These are phyloP conservation scores for Cheilosia impressa DNA, from an alignment of 2,888 invertebrate species.

Conservation along the genomic window DNA sequence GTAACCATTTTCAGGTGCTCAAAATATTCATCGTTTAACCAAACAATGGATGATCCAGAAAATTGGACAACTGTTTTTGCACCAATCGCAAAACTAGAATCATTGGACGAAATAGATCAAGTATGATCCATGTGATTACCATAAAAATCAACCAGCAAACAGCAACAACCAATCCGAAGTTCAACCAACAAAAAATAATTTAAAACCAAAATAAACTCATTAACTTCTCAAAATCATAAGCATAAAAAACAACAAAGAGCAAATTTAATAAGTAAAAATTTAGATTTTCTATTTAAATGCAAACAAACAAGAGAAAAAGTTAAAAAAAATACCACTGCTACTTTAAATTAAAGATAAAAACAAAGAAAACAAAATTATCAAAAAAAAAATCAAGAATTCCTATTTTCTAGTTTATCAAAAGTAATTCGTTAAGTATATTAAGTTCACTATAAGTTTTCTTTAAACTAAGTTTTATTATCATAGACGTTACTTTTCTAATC, in stretches of 20 bases:
- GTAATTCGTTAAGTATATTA: constrained; percentile 44
- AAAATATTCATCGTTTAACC: constrained; percentile 79
- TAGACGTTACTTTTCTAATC: constrained; percentile 12
- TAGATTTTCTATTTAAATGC: constrained; percentile 74
- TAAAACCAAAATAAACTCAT: constrained; percentile 51
- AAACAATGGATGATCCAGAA: constrained; percentile 79
- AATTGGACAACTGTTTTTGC: constrained; percentile 83
- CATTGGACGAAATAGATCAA: constrained; percentile 87
- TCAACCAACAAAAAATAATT: constrained; percentile 37
- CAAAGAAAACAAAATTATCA: constrained; percentile 10
- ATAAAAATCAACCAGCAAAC: constrained; percentile 72
- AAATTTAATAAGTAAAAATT: constrained; percentile 39
- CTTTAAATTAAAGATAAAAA: constrained; percentile 67
- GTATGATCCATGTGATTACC: constrained; percentile 78
- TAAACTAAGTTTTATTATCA: constrained; percentile 12
- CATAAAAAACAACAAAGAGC: constrained; percentile 41
- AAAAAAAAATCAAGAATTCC: constrained; percentile 57
- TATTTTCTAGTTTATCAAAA: constrained; percentile 57
- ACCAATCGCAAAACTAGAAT: constrained; percentile 88
- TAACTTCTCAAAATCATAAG: constrained; percentile 62
- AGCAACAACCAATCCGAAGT: constrained; percentile 60
- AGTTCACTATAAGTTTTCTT: constrained; percentile 23
- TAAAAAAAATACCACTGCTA: constrained; percentile 54
- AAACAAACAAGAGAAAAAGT: constrained; percentile 46
- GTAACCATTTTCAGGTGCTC: constrained; percentile 77